Conservation (phyloP, 2,888 invertebrate species). For the Drosophila dives region DNA sequence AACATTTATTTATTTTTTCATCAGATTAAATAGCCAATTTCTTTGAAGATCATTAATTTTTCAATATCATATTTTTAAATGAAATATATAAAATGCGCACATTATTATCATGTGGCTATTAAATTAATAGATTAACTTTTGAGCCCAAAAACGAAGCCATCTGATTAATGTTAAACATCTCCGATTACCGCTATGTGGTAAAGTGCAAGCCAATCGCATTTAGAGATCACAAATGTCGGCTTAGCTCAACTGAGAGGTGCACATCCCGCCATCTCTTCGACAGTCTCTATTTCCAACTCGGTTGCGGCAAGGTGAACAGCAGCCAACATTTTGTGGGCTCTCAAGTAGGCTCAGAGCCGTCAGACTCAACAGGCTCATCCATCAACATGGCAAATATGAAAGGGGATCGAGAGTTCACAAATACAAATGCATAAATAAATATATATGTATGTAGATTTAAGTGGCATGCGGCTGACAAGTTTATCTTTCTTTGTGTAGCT, state of each 20-base stretch:
- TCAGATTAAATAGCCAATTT: not conserved
- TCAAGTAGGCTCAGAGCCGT: constrained; percentile 12
- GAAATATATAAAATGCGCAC: not conserved
- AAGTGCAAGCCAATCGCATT: constrained; percentile 34
- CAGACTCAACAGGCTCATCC: constrained; percentile 49
- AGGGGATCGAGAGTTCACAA: constrained; percentile 2
- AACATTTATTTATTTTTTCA: not conserved
- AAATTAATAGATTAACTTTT: constrained; percentile 31
- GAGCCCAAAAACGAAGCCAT: not conserved
- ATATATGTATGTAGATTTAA: not conserved
- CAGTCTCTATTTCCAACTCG: not conserved
- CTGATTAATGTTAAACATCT: constrained; percentile 27
- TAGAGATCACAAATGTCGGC: constrained; percentile 48
- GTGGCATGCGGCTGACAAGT: constrained; percentile 31
- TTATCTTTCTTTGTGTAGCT: constrained; percentile 14
- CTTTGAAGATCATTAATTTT: not conserved
- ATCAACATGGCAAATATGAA: constrained; percentile 42
- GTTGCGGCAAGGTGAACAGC: constrained; percentile 6
- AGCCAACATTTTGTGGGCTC: constrained; percentile 17
- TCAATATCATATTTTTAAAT: not conserved
- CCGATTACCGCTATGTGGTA: constrained; percentile 25
- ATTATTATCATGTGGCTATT: not conserved
- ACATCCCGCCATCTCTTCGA: not conserved
- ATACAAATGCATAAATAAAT: not conserved
- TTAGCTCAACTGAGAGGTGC: constrained; percentile 36